Evolutionary conservation across 2,888 invertebrate genomes (phyloP), one percentile per base, ranked within the genome.

Genomic region (Stratiomys singularior): DNA sequence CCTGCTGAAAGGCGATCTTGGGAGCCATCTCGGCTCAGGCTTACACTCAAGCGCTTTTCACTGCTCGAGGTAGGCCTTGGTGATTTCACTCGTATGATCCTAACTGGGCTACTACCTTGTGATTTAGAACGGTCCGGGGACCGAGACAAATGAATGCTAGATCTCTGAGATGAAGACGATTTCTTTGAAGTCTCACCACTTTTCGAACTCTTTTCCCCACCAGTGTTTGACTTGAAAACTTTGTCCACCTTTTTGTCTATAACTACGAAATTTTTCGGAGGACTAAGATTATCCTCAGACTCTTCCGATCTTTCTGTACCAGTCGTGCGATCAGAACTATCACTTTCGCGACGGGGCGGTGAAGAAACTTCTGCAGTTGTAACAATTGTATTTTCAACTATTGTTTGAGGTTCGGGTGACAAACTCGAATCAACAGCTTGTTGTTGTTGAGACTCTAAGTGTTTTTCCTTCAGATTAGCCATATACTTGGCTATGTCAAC

Each of bases 31-130:
- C 87, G 85, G 82, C 11, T 84, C 0, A 85, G 83, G 78, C 85
- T 85, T 1, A 85, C 84, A 79, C 85, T 86, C 58, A 85, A 58
- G 0, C 86, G 84, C 47, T 87, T 87, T 25, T 82, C 83, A 76
- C 86, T 85, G 77, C 91, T 91, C 78, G 91, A 88, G 81, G 91
- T 91, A 77, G 88, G 88, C 78, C 90, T 88, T 0, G 91, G 91
- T 15, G 87, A 87, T 79, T 86, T 87, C 0, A 87, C 86, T 82
- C 87, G 87, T n/a, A 87, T 85, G 64, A 87, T 87, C 77, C 86
- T 84, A 60, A 87, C 86, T 0, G 87, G 87, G 0, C 86, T 87
- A 76, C 84, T 86, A 13, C 86, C 86, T 80, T 86, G 86, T 13
- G 87, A 87, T 76, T 86, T 86, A 77, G 85, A 84, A 23, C 86